Base-by-base conservation (phyloP, 2,113 vertebrate genomes). In the Sinocyclocheilus grahami region DNA sequence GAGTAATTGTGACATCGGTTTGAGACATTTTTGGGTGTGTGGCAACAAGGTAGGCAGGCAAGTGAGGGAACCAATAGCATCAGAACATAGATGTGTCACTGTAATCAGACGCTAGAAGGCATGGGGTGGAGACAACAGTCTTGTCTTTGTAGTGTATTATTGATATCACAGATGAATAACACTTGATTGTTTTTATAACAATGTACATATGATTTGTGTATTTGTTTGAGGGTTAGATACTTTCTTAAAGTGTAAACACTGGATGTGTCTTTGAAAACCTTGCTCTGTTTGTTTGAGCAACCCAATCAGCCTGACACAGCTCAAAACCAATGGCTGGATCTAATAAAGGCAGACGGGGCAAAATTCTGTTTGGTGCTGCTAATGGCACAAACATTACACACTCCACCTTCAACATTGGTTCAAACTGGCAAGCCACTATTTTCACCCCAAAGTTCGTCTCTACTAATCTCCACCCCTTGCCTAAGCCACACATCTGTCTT, bases 1-100 rank as follows among this genome's bases (percentile, higher is more conserved):
- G 92, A 92, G 91, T 92, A 51, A 92, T 91, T 94, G 94, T 95
- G 94, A 95, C 92, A 86, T 93, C 90, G 93, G 93, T 93, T 92
- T 90, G 93, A 94, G 91, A 91, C 87, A 92, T 92, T 92, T 90
- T 90, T 88, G 89, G 91, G 89, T 76, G 90, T 72, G 89, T 94
- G 92, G 91, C 91, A 89, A 93, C 85, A 92, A 91, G 91, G 86
- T 92, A 94, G 86, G 83, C 93, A 94, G 92, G 93, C 92, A 92
- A 78, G 88, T 87, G 63, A 92, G 90, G 91, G 83, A 91, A 90
- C 87, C 90, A 90, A 92, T 90, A 89, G 89, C 90, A 90, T 92
- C 85, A 89, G 90, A 87, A 89, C 85, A 90, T 88, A 92, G 89
- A 88, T 82, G 63, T 53, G 77, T 85, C 80, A 83, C 87, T 53